These are phyloP conservation scores for Lontra canadensis DNA, from an alignment of 2,113 vertebrate species.

Conservation along the genomic window DNA sequence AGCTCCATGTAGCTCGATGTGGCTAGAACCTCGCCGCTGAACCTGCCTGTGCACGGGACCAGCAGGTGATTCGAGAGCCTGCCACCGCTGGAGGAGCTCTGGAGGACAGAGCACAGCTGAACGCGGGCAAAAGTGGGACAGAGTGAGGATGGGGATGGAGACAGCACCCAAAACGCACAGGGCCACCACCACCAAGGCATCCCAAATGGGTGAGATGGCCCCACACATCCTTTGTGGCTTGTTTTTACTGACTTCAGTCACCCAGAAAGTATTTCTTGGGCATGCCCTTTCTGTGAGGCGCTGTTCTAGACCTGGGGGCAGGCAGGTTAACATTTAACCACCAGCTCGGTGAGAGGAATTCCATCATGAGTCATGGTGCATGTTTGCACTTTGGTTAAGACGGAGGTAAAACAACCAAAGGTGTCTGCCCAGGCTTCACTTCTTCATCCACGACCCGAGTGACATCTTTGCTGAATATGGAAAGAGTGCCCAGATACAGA, in stretches of 20 bases:
- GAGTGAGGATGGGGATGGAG: background rate
- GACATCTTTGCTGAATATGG: background rate
- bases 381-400: background rate
- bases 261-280: background rate
- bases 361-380: background rate
- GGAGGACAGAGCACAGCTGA: background rate
- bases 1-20: background rate
- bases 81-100: background rate
- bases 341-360: background rate
- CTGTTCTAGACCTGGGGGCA: accelerated
- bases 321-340: background rate
- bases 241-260: background rate
- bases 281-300: background rate
- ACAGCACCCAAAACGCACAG: background rate
- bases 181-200: background rate
- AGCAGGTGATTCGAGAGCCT: accelerated
- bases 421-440: too few species aligned
- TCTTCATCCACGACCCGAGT: background rate
- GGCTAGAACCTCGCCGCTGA: background rate
- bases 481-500: background rate
- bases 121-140: background rate
- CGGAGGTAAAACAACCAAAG: background rate
- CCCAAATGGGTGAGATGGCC: background rate
- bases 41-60: background rate
- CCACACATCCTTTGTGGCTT: background rate